These are phyloP conservation scores for Eupithecia exiguata DNA, from an alignment of 2,888 invertebrate species.

Conservation along the genomic window DNA sequence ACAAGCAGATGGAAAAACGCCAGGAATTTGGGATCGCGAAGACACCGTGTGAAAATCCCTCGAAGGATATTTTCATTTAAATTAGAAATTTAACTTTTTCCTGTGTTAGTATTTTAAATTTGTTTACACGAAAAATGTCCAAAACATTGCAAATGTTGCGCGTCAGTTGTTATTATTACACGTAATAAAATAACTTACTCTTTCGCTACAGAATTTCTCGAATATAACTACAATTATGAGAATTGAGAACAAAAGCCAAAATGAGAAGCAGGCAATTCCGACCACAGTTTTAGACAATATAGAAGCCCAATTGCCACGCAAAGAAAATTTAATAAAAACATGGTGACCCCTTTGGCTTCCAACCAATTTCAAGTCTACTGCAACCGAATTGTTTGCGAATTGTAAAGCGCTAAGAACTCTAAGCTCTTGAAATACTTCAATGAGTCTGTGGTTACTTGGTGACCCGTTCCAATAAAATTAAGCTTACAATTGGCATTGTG, in stretches of 20 bases:
- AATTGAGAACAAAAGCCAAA: conserved; percentile 26
- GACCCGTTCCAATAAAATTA: conserved; percentile 39
- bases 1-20: conserved; percentile 49
- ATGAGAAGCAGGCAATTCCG: conserved; percentile 32
- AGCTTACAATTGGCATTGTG: conserved; percentile 31
- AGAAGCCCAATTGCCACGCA: conserved; percentile 37
- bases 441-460: conserved; percentile 25
- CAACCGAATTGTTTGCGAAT: conserved; percentile 42
- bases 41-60: conserved; percentile 43
- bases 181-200: background rate
- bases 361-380: conserved; percentile 40
- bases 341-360: conserved; percentile 42
- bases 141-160: background rate
- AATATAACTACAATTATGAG: conserved; percentile 20
- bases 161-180: background rate
- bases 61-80: conserved; percentile 46
- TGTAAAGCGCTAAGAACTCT: conserved; percentile 41
- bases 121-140: background rate
- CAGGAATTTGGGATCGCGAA: conserved; percentile 48
- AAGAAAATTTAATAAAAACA: conserved; percentile 45
- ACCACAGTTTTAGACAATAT: conserved; percentile 39
- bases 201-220: background rate
- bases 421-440: conserved; percentile 37
- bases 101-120: conserved; percentile 14
- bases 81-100: conserved; percentile 46